Base-by-base conservation (phyloP, 2,797 vertebrate species). In the Hozukius guyotensis region DNA sequence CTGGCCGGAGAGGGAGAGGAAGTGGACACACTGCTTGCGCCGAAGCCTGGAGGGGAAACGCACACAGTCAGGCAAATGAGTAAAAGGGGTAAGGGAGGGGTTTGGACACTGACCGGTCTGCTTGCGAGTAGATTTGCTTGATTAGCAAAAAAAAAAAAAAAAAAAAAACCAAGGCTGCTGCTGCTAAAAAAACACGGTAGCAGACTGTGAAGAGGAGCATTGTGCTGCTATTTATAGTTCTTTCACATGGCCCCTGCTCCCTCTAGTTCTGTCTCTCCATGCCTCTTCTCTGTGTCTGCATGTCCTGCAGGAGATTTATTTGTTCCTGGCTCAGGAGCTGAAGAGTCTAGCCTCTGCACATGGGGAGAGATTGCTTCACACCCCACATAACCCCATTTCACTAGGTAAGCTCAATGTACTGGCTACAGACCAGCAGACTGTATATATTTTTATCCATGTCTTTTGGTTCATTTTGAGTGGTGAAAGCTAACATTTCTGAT, bases 321-420 rank as follows among this genome's bases (percentile, higher is more conserved):
- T 77, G 0, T 95, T 97, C 91, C 96, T 99, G 94, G 96, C 96
- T 61, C 94, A 94, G 86, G 97, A 98, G 90, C 90, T 99, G 87
- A 97, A 97, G 90, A 96, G 89, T 81, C 92, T 99, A 88, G 97
- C 98, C 53, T 95, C 97, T 81, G 92, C 77, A 66, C 95, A 97
- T 31, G 96, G 92, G 62, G 98, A 99, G 91, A 95, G 97, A 87
- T 89, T 99, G 70, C 95, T 99, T 79, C 92, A 97, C 72, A 99
- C 97, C 70, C 96, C 97, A 60, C 98, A 97, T 88, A 99, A 99
- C 91, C 97, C 98, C 76, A 97, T 99, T 91, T 99, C 99, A 55
- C 95, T 99, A 92, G 98, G 98, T 99, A 95, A 92, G 94, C 71
- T 80, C 32, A 12, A n/a, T 42, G 34, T 16, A 20, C 56, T 36